Evolutionary conservation across 2,113 vertebrate species (phyloP).

Genomic region (Oostethus manadensis): DNA sequence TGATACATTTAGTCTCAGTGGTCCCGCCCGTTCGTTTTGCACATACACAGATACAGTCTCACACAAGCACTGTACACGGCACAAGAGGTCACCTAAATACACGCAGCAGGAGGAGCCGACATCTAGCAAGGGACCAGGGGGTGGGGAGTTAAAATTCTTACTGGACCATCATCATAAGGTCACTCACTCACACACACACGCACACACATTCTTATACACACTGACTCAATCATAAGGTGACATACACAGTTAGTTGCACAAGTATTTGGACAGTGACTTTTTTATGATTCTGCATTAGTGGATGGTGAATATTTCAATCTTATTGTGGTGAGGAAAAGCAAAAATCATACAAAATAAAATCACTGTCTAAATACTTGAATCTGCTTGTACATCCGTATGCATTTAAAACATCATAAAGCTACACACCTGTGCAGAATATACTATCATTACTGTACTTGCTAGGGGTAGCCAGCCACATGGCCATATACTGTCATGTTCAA

Average conservation of each 20-base stretch:
- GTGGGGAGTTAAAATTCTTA: conserved; percentile 74
- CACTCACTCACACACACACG: conserved; percentile 20
- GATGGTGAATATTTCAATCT: too few relatives aligned
- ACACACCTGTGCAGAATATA: conserved; percentile 84
- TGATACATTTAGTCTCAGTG: conserved; percentile 61
- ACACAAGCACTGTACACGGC: conserved; percentile 97
- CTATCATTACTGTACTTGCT: conserved; percentile 80
- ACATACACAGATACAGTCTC: conserved; percentile 89
- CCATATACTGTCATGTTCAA: conserved; percentile 78
- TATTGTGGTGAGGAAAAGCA: too few relatives aligned
- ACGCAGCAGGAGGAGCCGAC: conserved; percentile 81
- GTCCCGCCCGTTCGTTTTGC: conserved; percentile 68
- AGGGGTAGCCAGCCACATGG: conserved; percentile 79
- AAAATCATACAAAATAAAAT: too few relatives aligned
- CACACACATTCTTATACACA: conserved; percentile 14
- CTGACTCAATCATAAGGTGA: conserved; percentile 64
- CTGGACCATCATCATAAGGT: conserved; percentile 41
- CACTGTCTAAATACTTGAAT: too few relatives aligned
- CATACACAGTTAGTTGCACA: conserved; percentile 43
- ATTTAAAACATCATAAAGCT: conserved; percentile 84
- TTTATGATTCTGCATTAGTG: too few relatives aligned
- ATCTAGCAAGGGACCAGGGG: conserved; percentile 78
- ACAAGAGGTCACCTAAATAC: conserved; percentile 91
- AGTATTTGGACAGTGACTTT: too few relatives aligned
- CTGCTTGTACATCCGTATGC: conserved; percentile 70